Conservation (phyloP, 2,888 invertebrate genomes). For the Xanthorhoe designata region DNA sequence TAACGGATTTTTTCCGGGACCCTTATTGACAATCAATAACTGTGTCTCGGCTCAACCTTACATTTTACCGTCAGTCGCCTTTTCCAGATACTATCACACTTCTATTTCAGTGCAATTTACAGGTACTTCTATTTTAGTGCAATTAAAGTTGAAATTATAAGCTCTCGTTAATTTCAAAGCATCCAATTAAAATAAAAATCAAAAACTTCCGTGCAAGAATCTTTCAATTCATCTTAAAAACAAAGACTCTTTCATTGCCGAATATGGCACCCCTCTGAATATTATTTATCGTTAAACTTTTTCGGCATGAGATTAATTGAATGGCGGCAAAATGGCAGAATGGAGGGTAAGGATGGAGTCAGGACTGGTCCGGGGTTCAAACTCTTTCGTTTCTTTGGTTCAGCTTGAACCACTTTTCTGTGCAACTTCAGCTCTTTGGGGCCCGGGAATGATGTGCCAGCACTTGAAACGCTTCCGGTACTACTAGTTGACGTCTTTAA, state of each 20-base stretch:
- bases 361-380: slow-evolving; percentile 18
- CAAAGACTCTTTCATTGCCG: slow-evolving; percentile 65
- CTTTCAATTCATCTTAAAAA: slow-evolving; percentile 60
- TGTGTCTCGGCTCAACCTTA: not conserved
- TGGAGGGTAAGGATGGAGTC: slow-evolving; percentile 33
- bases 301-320: slow-evolving; percentile 69
- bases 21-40: no score
- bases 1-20: no score
- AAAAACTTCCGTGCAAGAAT: slow-evolving; percentile 44
- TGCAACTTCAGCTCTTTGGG: no score
- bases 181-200: slow-evolving; percentile 38
- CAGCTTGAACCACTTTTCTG: not conserved
- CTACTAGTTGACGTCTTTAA: no score
- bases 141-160: slow-evolving; percentile 33
- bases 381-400: slow-evolving; percentile 2
- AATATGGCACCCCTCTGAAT: slow-evolving; percentile 58
- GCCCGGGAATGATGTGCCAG: no score
- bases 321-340: slow-evolving; percentile 52
- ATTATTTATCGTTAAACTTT: slow-evolving; percentile 71
- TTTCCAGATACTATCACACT: not conserved
- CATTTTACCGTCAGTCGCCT: not conserved
- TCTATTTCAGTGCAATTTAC: slow-evolving; percentile 13
- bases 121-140: slow-evolving; percentile 14
- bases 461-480: no score
- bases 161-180: slow-evolving; percentile 14